Base-by-base conservation (phyloP, 1,140 invertebrate species). In the Zaprionus capensis region DNA sequence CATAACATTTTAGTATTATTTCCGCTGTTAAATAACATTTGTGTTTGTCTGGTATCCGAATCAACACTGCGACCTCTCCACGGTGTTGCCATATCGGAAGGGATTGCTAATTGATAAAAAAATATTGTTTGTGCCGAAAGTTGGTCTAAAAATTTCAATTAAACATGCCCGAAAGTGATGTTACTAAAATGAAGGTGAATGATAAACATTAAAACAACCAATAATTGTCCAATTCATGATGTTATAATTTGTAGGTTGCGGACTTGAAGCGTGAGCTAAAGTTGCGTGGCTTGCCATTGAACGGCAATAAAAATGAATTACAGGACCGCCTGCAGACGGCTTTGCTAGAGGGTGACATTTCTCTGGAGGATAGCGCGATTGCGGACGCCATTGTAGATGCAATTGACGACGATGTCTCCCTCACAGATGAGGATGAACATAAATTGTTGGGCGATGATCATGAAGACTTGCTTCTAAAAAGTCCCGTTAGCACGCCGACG, bases 221-320 rank as follows among this genome's bases (percentile, higher is more conserved):
- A 36, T 34, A 7, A 24, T 36, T 2, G 28, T 34, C 34, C 5
- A 57, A 55, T 15, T 9, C 55, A 67, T 20, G 22, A 14, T 44
- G 14, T 34, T 9, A 3, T 4, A 2, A 41, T 46, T 65, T 24
- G n/a, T 17, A 76, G 94, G 96, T 97, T 34, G 94, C 96, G 9
- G 97, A 98, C 91, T 93, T 98, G 73, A 96, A 96, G 79, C 95
- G 95, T 81, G 96, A 97, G 93, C 93, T 97, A 31, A 97, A 97
- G 93, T 93, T 95, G 72, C 95, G 96, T 85, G 96, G 96, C 49
- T 93, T 97, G 15, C 93, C 95, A 17, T 94, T 95, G 15, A 93
- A 95, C 51, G 97, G 97, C 12, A 97, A 97, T 88, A 98, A 97
- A 94, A 96, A 94, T 36, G 96, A 97, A 82, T 93, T 98, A 44